Conservation (phyloP, 2,797 vertebrate genomes). For the Falco peregrinus region DNA sequence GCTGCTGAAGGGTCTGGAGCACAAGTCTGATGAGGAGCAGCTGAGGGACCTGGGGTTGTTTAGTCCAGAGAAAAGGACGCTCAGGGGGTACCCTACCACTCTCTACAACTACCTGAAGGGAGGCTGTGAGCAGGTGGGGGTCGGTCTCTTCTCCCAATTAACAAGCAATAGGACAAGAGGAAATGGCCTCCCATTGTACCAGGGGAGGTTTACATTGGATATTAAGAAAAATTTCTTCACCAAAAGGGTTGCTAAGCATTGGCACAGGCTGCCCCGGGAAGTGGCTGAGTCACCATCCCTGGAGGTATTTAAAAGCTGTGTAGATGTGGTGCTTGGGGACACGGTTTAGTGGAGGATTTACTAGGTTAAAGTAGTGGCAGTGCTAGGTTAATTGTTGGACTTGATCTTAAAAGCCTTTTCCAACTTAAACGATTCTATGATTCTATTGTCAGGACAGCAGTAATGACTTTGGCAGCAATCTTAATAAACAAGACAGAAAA, state of each 20-base stretch:
- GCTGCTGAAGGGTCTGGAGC: background rate
- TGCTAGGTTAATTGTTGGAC: background rate
- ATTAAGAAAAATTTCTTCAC: background rate
- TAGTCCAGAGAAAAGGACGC: background rate
- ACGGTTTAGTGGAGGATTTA: background rate
- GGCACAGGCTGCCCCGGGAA: background rate
- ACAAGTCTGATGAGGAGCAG: background rate
- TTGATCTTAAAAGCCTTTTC: background rate
- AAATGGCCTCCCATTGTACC: background rate
- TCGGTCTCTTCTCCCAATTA: background rate
- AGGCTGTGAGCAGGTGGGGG: rapidly evolving
- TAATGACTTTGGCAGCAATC: background rate
- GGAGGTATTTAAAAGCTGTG: rapidly evolving
- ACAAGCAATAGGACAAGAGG: background rate
- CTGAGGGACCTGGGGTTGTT: background rate
- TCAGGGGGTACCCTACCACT: rapidly evolving
- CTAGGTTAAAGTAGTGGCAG: too few species aligned
- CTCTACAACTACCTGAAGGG: background rate
- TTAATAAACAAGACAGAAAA: background rate
- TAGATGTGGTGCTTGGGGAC: background rate
- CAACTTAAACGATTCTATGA: background rate
- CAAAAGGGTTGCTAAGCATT: background rate
- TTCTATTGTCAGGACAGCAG: background rate
- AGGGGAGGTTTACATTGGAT: background rate
- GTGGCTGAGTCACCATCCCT: background rate